Conservation (phyloP, 1,140 invertebrate genomes). For the Trichomalopsis sarcophagae region DNA sequence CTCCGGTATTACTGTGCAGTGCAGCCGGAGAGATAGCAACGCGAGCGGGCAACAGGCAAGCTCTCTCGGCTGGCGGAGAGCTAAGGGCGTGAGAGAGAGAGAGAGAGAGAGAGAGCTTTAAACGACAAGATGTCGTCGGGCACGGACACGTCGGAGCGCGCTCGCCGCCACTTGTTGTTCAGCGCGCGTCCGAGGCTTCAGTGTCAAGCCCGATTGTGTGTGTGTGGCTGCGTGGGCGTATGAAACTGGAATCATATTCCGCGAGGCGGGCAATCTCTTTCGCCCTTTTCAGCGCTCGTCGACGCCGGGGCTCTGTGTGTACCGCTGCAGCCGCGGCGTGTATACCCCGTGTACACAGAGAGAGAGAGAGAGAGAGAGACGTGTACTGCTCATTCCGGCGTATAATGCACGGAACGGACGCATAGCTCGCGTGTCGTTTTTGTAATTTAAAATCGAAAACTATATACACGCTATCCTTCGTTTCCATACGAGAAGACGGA, state of each 20-base stretch:
- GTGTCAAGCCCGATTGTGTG: background rate
- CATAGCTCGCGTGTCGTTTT: no score
- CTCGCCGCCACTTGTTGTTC: constrained; percentile 53
- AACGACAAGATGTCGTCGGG: constrained; percentile 8
- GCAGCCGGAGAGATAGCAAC: background rate
- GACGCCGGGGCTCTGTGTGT: background rate
- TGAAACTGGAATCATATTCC: constrained; percentile 32
- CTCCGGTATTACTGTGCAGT: background rate
- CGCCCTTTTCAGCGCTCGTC: background rate
- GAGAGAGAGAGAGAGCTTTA: background rate
- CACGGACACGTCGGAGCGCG: background rate
- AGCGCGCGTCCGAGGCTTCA: background rate
- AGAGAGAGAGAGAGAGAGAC: background rate
- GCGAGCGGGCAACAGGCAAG: background rate
- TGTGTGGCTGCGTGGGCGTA: background rate
- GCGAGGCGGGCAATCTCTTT: constrained; percentile 21
- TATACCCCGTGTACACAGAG: background rate
- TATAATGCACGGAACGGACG: background rate
- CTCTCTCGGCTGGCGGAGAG: background rate
- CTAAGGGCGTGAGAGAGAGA: background rate
- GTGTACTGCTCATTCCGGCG: background rate
- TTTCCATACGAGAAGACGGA: no score
- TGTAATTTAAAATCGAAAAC: no score
- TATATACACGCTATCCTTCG: no score
- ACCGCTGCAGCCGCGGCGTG: background rate